These are phyloP conservation scores for Sterna hirundo DNA, from an alignment of 2,113 vertebrate species.

Conservation along the genomic window DNA sequence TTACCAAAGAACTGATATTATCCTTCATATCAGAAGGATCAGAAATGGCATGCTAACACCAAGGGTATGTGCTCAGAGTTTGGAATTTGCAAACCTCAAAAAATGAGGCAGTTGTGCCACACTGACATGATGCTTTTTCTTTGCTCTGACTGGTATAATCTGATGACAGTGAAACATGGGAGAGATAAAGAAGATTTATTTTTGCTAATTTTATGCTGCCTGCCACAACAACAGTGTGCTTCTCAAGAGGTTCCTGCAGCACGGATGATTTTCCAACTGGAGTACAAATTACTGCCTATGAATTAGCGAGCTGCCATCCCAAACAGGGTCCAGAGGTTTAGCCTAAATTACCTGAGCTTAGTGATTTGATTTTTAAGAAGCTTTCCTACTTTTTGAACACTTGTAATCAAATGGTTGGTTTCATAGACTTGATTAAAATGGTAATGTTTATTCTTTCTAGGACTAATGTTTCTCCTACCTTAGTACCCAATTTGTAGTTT, in stretches of 20 bases:
- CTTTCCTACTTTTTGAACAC: neutral
- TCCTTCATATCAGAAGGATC: neutral
- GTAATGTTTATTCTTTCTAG: neutral
- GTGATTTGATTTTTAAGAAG: neutral
- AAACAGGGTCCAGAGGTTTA: neutral
- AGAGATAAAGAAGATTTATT: neutral
- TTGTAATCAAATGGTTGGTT: neutral
- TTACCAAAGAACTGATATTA: neutral
- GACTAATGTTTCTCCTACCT: neutral
- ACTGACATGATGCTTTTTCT: neutral
- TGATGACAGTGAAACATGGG: neutral
- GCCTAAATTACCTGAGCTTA: neutral
- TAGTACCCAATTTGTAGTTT: neutral
- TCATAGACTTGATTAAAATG: neutral
- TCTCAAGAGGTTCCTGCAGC: neutral
- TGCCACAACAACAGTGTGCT: neutral
- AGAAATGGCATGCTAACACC: fast-evolving
- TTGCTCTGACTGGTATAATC: neutral
- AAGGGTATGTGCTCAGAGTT: neutral
- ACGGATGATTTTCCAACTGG: neutral
- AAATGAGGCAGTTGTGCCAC: neutral
- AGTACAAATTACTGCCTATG: neutral
- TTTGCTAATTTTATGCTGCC: neutral
- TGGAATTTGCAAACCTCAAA: neutral
- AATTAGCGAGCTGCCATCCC: neutral